Conservation (phyloP, 2,888 invertebrate species). For the Marasmarcha lunaedactyla region DNA sequence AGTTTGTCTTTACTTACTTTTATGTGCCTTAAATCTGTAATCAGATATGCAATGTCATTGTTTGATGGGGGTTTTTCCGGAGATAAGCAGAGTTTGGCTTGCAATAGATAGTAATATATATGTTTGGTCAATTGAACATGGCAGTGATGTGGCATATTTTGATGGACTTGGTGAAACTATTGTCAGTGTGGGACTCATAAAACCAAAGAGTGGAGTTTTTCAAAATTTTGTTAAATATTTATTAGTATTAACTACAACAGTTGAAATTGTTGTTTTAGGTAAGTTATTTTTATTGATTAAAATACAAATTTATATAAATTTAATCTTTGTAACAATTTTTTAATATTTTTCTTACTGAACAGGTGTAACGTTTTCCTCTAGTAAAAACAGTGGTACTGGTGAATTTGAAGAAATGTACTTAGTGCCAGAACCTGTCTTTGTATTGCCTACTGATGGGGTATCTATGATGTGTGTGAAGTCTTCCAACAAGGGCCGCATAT, state of each 20-base stretch:
- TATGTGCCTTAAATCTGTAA: constrained; percentile 8
- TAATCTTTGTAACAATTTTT: constrained; percentile 2
- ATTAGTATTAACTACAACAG: constrained; percentile 92
- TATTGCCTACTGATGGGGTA: constrained; percentile 89
- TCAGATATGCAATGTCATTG: constrained; percentile 95
- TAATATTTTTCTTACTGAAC: constrained; percentile 12
- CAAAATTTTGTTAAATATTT: constrained; percentile 91
- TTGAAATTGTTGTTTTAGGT: constrained; percentile 92
- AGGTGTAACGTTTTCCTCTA: constrained; percentile 70
- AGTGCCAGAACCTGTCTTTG: constrained; percentile 94
- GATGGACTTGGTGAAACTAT: constrained; percentile 96
- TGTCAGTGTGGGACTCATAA: constrained; percentile 90
- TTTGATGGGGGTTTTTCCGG: constrained; percentile 97
- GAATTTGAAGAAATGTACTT: constrained; percentile 85
- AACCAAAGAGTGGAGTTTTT: constrained; percentile 90
- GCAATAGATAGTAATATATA: constrained; percentile 98
- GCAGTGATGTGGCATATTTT: constrained; percentile 95
- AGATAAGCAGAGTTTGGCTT: constrained; percentile 96
- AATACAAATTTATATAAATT: constrained; percentile 1
- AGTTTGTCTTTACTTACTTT: too few species aligned
- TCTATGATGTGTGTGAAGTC: constrained; percentile 86
- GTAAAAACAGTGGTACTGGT: constrained; percentile 50
- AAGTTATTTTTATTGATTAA: constrained; percentile 39
- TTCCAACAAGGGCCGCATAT: constrained; percentile 87
- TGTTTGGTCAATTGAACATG: constrained; percentile 97